A percentile compares a stretch with the other conserved stretches of the same genome.
These are phyloP conservation scores for Panagrolaimus sp. DNA, from an alignment of 1,140 invertebrate genomes.

Conservation along the genomic window DNA sequence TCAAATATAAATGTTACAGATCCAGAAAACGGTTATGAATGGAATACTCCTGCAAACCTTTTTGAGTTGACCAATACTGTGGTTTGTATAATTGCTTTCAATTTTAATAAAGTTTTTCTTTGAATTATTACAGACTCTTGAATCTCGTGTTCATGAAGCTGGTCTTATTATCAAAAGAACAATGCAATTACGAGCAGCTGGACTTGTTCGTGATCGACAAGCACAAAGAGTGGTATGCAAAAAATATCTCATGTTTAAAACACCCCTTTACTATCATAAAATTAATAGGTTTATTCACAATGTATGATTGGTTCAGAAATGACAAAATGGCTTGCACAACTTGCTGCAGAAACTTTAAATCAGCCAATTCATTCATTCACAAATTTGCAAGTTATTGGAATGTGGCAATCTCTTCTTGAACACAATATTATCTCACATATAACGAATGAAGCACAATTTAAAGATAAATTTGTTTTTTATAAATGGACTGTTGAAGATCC, in stretches of 20 bases:
- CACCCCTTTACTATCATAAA: not conserved
- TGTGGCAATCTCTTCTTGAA: conserved; percentile 78
- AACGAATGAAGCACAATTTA: conserved; percentile 73
- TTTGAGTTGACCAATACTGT: conserved; percentile 38
- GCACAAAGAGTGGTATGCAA: conserved; percentile 27
- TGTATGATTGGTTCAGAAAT: conserved; percentile 68
- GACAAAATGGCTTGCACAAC: conserved; percentile 69
- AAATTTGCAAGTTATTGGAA: conserved; percentile 71
- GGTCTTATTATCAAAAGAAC: conserved; percentile 31
- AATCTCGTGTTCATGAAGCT: conserved; percentile 36
- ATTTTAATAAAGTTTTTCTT: not conserved
- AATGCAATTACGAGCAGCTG: conserved; percentile 31
- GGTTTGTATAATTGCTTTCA: not conserved
- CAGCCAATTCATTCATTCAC: conserved; percentile 61
- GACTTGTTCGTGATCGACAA: conserved; percentile 37
- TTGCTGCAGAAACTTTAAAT: conserved; percentile 27
- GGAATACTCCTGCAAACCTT: conserved; percentile 24
- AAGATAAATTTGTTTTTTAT: conserved; percentile 77
- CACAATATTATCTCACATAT: conserved; percentile 74
- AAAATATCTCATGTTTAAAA: no score
- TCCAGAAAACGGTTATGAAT: conserved; percentile 12
- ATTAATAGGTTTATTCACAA: conserved; percentile 59
- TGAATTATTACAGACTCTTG: conserved; percentile 29
- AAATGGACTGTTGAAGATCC: conserved; percentile 64
- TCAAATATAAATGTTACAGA: not conserved